phyloP scores from a whole-genome alignment of 2,113 vertebrate species.

The Gymnarchus niloticus region DNA sequence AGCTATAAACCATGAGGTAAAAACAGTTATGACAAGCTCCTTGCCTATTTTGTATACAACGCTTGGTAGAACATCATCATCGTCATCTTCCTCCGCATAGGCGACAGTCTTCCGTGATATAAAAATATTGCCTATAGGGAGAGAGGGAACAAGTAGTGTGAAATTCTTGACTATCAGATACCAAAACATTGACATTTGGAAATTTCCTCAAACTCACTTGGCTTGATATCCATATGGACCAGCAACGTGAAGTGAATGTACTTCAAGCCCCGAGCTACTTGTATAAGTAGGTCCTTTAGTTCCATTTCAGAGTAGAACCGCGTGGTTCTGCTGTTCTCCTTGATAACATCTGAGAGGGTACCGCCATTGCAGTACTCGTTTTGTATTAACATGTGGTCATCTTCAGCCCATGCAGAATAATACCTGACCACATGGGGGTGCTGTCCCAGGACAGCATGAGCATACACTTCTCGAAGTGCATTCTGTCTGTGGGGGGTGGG shows the following conservation, averaged over 20 bases:
- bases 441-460: slow-evolving; percentile 92
- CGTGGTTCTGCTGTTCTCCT: slow-evolving; percentile 81
- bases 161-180: neutral
- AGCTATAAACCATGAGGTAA: neutral
- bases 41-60: slow-evolving; percentile 93
- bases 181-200: neutral
- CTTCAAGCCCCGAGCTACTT: slow-evolving; percentile 85
- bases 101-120: slow-evolving; percentile 80
- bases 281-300: slow-evolving; percentile 85
- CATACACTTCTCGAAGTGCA: slow-evolving; percentile 91
- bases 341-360: slow-evolving; percentile 85
- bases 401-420: slow-evolving; percentile 97
- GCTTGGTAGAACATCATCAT: slow-evolving; percentile 76
- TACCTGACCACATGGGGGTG: slow-evolving; percentile 95
- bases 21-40: neutral
- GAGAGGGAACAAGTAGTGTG: neutral
- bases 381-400: slow-evolving; percentile 99
- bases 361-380: slow-evolving; percentile 98
- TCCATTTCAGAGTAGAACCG: slow-evolving; percentile 79
- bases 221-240: slow-evolving; percentile 98
- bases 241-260: slow-evolving; percentile 93
- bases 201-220: slow-evolving; percentile 73
- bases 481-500: slow-evolving; percentile 71
- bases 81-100: slow-evolving; percentile 78
- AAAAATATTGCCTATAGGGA: slow-evolving; percentile 86